These are phyloP conservation scores for Drosophila nr. perissopoda DNA, from an alignment of 2,888 invertebrate genomes.

Conservation along the genomic window DNA sequence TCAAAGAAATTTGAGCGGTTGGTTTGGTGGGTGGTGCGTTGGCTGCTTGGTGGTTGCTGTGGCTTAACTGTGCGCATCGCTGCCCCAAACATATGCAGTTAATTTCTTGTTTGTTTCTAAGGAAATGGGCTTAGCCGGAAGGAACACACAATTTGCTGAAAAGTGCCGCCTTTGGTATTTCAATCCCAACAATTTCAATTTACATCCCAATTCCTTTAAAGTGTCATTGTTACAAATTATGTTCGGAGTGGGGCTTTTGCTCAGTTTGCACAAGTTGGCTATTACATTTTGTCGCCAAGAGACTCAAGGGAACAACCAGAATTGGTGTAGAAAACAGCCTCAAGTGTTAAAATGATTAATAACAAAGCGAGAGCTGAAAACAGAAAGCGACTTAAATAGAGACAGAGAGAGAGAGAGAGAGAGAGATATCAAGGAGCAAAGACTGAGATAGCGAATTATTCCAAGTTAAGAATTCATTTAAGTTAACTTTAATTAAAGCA, in stretches of 20 bases:
- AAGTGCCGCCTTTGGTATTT: conserved; percentile 15
- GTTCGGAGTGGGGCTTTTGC: background rate
- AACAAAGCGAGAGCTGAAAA: background rate
- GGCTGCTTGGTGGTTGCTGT: conserved; percentile 29
- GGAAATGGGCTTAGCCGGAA: conserved; percentile 55
- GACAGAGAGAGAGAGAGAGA: too few species aligned
- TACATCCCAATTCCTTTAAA: conserved; percentile 13
- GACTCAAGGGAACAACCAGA: background rate
- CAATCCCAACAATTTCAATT: conserved; percentile 23
- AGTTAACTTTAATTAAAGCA: background rate
- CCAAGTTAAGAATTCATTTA: background rate
- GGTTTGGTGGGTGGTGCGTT: background rate
- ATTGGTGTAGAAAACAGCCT: background rate
- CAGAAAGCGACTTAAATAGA: background rate
- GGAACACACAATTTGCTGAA: conserved; percentile 37
- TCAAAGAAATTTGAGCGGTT: background rate
- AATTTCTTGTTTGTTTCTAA: conserved; percentile 66
- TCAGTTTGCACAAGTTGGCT: background rate
- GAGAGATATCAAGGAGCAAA: background rate
- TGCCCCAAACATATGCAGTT: conserved; percentile 69
- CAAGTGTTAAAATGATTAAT: background rate
- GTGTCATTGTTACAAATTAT: conserved; percentile 24
- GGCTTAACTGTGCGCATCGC: conserved; percentile 45
- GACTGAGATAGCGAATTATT: background rate
- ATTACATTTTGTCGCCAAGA: background rate